These are phyloP conservation scores for Cynaeus angustus DNA, from an alignment of 2,888 invertebrate genomes.

Conservation along the genomic window DNA sequence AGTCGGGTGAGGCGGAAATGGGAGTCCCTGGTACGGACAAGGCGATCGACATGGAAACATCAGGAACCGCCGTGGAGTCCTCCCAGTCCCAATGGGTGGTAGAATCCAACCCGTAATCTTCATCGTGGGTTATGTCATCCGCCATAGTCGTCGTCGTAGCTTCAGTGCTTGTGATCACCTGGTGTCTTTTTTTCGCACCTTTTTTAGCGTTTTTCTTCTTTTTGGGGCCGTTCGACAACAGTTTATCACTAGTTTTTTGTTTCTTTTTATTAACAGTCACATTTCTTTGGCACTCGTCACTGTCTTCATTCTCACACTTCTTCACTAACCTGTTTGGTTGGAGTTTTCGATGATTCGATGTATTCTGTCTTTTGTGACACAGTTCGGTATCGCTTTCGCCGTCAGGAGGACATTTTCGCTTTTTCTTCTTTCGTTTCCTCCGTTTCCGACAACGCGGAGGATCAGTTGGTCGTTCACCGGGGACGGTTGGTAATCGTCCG, in stretches of 20 bases:
- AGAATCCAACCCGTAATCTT: slow-evolving; percentile 69
- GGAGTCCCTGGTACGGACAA: slow-evolving; percentile 55
- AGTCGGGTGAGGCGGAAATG: slow-evolving; percentile 65
- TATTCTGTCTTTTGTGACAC: slow-evolving; percentile 60
- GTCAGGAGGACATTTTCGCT: slow-evolving; percentile 67
- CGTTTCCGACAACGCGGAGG: slow-evolving; percentile 72
- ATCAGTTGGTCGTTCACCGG: slow-evolving; percentile 65
- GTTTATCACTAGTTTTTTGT: slow-evolving; percentile 70
- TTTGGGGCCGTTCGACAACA: slow-evolving; percentile 72
- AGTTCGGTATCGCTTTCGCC: slow-evolving; percentile 60
- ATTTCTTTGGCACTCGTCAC: slow-evolving; percentile 71
- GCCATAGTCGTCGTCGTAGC: slow-evolving; percentile 72
- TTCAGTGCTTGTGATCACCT: slow-evolving; percentile 71
- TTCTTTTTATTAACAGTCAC: slow-evolving; percentile 70
- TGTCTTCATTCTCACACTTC: slow-evolving; percentile 64
- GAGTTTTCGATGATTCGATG: slow-evolving; percentile 70
- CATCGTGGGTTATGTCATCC: slow-evolving; percentile 71
- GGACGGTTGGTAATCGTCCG: slow-evolving; percentile 55
- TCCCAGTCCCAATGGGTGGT: slow-evolving; percentile 70
- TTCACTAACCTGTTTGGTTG: slow-evolving; percentile 69
- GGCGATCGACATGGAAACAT: slow-evolving; percentile 59
- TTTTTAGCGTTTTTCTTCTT: slow-evolving; percentile 72
- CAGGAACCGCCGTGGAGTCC: slow-evolving; percentile 66
- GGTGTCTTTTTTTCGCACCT: slow-evolving; percentile 72
- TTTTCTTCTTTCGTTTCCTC: slow-evolving; percentile 74